Percentiles rank a stretch among this genome's conserved stretches.
Conservation (phyloP, 2,797 vertebrate species). For the Hemitrygon akajei region DNA sequence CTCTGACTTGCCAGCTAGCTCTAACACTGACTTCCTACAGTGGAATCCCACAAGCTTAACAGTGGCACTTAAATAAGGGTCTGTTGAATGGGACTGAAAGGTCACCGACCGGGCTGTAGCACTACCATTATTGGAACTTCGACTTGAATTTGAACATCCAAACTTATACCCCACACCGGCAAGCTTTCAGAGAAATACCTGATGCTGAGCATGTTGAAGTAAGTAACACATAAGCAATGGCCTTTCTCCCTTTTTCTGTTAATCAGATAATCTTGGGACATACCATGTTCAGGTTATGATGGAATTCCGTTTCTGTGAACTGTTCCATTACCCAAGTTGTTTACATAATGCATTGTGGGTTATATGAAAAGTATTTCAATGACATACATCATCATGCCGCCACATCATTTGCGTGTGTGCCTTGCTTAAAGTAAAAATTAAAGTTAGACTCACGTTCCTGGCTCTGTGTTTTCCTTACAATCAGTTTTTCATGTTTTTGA, state of each 20-base stretch:
- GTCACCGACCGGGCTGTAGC: neutral
- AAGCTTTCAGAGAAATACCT: neutral
- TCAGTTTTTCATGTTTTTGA: no score
- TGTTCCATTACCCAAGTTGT: no score
- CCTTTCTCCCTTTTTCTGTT: neutral
- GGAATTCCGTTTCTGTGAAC: no score
- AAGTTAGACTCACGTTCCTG: no score
- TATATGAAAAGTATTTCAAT: no score
- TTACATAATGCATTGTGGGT: no score
- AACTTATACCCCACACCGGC: no score
- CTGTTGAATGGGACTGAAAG: neutral
- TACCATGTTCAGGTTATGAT: neutral
- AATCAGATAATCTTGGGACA: neutral
- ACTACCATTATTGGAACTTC: neutral
- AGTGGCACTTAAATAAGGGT: neutral
- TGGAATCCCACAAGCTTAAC: neutral
- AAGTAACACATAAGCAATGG: neutral
- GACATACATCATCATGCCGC: no score
- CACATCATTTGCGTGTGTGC: no score
- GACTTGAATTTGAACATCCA: neutral
- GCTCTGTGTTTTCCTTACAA: no score
- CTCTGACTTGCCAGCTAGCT: neutral
- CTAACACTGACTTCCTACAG: no score
- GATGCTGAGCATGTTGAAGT: neutral
- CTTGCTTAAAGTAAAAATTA: no score